Evolutionary conservation across 2,113 vertebrate species (phyloP).

Genomic region (Pseudois nayaur): DNA sequence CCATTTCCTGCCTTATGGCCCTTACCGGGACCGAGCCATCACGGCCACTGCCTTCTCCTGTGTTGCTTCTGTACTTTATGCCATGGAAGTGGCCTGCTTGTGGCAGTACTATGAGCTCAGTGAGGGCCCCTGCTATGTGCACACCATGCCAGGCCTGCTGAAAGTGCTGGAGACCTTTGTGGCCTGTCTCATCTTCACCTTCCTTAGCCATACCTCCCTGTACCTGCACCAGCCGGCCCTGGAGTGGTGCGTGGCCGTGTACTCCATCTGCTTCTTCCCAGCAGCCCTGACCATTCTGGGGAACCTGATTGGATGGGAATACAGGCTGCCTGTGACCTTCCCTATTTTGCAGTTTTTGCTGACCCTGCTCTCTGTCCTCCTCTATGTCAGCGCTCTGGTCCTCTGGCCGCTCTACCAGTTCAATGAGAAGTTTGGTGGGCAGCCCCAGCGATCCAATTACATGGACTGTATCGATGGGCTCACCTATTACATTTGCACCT

Average conservation of each 20-base stretch:
- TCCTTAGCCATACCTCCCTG: not conserved
- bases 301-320: fast-evolving
- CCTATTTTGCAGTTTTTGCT: not conserved
- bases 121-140: not conserved
- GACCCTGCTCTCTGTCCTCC: not conserved
- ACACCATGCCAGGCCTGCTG: not conserved
- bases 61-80: not conserved
- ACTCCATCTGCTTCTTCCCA: not conserved
- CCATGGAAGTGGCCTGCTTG: not conserved
- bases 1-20: not conserved
- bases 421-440: not conserved
- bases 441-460: not conserved
- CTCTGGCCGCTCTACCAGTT: not conserved
- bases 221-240: not conserved
- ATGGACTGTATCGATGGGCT: not conserved
- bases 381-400: not conserved
- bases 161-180: not conserved
- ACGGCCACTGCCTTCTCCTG: not conserved
- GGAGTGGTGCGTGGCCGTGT: not conserved
- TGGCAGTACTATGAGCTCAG: not conserved
- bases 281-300: not conserved
- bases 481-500: not conserved
- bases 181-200: fast-evolving
- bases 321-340: not conserved
- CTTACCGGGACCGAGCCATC: not conserved